Base-by-base conservation (phyloP, 2,888 invertebrate genomes). In the Diplazon laetatorius region DNA sequence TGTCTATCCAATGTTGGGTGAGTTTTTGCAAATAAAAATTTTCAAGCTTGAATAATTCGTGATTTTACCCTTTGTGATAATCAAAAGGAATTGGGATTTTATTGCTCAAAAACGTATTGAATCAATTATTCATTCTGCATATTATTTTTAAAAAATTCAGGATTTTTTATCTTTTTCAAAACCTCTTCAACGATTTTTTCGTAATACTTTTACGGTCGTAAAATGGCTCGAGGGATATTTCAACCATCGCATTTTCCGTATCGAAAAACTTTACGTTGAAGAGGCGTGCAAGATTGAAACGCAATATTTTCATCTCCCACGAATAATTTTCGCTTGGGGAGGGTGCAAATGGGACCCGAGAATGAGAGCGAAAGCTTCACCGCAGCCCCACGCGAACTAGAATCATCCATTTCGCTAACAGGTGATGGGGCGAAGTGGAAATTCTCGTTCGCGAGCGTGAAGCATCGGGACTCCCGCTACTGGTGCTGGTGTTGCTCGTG, bases 401-500 rank as follows among this genome's bases (percentile, higher is more conserved):
- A 55, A 74, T 65, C 70, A 60, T 70, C 70, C 73, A 78, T 78
- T 78, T 71, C 60, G 55, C 46, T 18, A 60, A 37, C 37, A 44
- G 70, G 60, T 66, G 70, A 78, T n/a, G 59, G 60, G 59, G 46
- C 50, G 55, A 65, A 78, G 78, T 78, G 74, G 66, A 74, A 78
- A 78, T 66, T 55, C 78, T 44, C 70, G 74, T 78, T 66, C 69
- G 60, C 65, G 44, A 44, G 39, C 55, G 59, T 74, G 66, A 62
- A 74, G 74, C 60, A 71, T 66, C 78, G 70, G 20, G 52, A 37
- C 71, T 78, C 59, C 65, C 55, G 20, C 25, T 12, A 8, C 25
- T 20, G 44, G 4, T 30, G n/a, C 25, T 20, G 44, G 4, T 30
- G n/a, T n/a, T n/a, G n/a, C n/a, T n/a, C n/a, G n/a, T n/a, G 30